Evolutionary conservation across 2,113 vertebrate genomes (phyloP), one percentile per base, ranked within the genome.

Genomic region (Lepidothrix coronata): DNA sequence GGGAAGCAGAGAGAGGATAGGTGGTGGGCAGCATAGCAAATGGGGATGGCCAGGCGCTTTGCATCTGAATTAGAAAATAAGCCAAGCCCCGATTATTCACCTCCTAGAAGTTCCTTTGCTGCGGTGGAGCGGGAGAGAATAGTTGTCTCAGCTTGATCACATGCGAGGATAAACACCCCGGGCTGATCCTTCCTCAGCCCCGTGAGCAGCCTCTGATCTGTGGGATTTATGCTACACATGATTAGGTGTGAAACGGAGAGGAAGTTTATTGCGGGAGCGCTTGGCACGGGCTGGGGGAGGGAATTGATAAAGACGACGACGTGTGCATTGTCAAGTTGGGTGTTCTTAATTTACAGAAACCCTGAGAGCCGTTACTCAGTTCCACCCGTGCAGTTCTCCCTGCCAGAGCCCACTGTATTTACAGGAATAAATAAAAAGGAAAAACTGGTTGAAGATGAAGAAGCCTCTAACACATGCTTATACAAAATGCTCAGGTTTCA

Each of bases 211-310:
- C 88, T 94, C 48, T 86, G 89, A 93, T 95, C 95, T 94, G 95
- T 88, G 89, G 91, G 95, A 97, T 98, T 98, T 97, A 94, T 81
- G 79, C 96, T 97, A 91, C 79, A 86, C 90, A 35, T 93, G 96
- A 98, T 98, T 97, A 97, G 95, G 93, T 95, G 88, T 81, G 97
- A 97, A 98, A 97, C 14, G 35, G 96, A 94, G 96, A 93, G 97
- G 96, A 96, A 96, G 96, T 97, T 97, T 97, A 98, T 96, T 96
- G 97, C 77, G 37, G 37, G 94, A 70, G 59, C 2, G 16, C 85
- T 93, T 96, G 93, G 88, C 94, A 63, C 46, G 88, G 93, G 37
- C 21, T 89, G 22, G 81, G 97, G 91, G 86, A 95, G 81, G 54
- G 97, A 97, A 97, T 83, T 97, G 97, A 96, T 97, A 94, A 96